Base-by-base conservation (phyloP, 2,888 invertebrate species). In the Lacanobia oleracea region DNA sequence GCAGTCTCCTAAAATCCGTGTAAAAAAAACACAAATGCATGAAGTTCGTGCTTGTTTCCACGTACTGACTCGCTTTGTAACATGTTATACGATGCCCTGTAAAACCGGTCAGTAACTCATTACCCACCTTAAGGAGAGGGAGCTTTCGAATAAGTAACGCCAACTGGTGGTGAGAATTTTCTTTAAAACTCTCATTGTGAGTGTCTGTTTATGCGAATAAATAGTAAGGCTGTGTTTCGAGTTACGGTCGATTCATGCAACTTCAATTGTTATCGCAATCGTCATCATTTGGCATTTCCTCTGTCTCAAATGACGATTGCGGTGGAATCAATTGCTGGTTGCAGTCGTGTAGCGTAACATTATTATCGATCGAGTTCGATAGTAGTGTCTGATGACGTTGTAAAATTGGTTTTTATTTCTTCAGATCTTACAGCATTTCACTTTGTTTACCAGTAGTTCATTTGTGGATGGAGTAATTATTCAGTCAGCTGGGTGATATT, bases 201-300 rank as follows among this genome's bases (percentile, higher is more conserved):
- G 3, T 14, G 21, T 48, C 21, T 48, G 40, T 27, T 59, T 21
- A 14, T 59, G 21, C 40, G 40, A 59, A 59, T 14, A n/a, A 61
- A 45, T 53, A 48, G 12, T 21, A 16, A 27, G 40, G 18, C 12
- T 1, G 10, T 10, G n/a, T 60, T 50, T 63, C 14, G 14, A 7
- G 23, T 62, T 27, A 68, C 50, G 64, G 64, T 57, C 33, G 43
- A 61, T 18, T 61, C 33, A 16, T 37, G n/a, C 16, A 61, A 53
- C 67, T 60, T 21, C 14, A 57, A 60, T 56, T 61, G 66, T 67
- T 48, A 61, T 67, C 51, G 33, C n/a, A 62, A 61, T 79, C 54
- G 21, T 40, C 60, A 50, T 67, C 21, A 63, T 64, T 79, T 57
- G 48, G 51, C 18, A 56, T 82, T 82, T 77, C 82, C 69, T 62